Base-by-base conservation (phyloP, 35 echinoderm and acorn worm genomes). In the Ophiothrix spiculata region DNA sequence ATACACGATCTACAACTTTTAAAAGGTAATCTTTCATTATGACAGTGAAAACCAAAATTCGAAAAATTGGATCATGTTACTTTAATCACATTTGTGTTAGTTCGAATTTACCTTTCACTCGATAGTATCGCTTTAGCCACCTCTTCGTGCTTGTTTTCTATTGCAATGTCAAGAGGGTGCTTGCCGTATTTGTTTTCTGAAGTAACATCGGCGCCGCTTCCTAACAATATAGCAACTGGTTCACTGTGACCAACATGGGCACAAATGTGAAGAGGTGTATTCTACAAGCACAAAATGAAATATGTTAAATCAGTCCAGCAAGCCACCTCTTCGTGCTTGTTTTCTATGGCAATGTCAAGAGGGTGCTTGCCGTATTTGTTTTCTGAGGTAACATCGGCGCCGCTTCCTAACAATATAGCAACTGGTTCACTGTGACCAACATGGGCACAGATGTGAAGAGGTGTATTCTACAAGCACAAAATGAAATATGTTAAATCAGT, bases 341-440 rank as follows among this genome's bases (percentile, higher is more conserved):
- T 77, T 34, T 87, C 4, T 39, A 87, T 87, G 75, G 85, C 40
- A n/a, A n/a, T n/a, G n/a, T n/a, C n/a, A n/a, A n/a, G n/a, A n/a
- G n/a, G n/a, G n/a, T n/a, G n/a, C n/a, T n/a, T n/a, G n/a, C n/a
- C n/a, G n/a, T n/a, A n/a, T n/a, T n/a, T n/a, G n/a, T n/a, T n/a
- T n/a, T n/a, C n/a, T n/a, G n/a, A n/a, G n/a, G n/a, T n/a, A n/a
- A n/a, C n/a, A n/a, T n/a, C n/a, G n/a, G n/a, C n/a, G n/a, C n/a
- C n/a, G n/a, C n/a, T n/a, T n/a, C n/a, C n/a, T n/a, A n/a, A n/a
- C n/a, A n/a, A n/a, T n/a, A n/a, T n/a, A n/a, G n/a, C n/a, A n/a
- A n/a, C n/a, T n/a, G n/a, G n/a, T n/a, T n/a, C n/a, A n/a, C n/a
- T 45, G 16, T 74, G 64, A 35, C 75, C 75, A 29, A 21, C 33